Evolutionary conservation across 2,888 invertebrate species (phyloP).

Genomic region (Nemoura dubitans): DNA sequence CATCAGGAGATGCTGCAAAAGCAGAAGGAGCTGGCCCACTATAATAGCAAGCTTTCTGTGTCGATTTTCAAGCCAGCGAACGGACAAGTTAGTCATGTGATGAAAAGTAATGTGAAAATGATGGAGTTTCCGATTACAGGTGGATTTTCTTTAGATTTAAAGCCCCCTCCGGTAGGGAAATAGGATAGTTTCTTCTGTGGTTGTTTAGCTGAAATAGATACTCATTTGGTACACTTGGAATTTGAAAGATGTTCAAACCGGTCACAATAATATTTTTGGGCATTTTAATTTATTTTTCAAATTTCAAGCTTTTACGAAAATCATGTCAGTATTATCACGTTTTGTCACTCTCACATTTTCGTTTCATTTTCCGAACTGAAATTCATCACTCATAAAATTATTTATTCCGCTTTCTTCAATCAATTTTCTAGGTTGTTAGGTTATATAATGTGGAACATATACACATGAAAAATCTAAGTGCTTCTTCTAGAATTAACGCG

Average conservation of each 20-base stretch:
- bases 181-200: not conserved
- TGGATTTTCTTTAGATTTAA: conserved; percentile 20
- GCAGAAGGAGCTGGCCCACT: conserved; percentile 21
- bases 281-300: not conserved
- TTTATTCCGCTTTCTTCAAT: not conserved
- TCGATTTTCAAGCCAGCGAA: conserved; percentile 38
- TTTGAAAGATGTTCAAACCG: not conserved
- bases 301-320: not conserved
- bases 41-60: conserved; percentile 40
- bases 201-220: not conserved
- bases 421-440: not conserved
- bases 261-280: not conserved
- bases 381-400: not conserved
- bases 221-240: not conserved
- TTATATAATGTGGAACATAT: not conserved
- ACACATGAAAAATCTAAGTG: not conserved
- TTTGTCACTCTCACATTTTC: conserved; percentile 15
- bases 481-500: not conserved
- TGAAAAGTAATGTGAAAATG: conserved; percentile 15
- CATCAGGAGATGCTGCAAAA: conserved; percentile 27
- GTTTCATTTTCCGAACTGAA: not conserved
- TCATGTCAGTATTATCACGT: not conserved
- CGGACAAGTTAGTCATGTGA: not conserved
- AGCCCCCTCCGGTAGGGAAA: conserved; percentile 17
- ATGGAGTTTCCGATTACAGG: conserved; percentile 34